phyloP scores from a whole-genome alignment of 2,113 vertebrate genomes.

The mouse (Mus musculus) region GRCm39 chr9:76058001-76058500 shows the following conservation, averaged over 20 bases:
- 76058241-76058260: not conserved
- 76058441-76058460: not conserved
- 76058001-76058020: not conserved
- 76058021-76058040: not conserved
- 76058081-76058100: not conserved
- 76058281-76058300: not conserved
- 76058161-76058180: conserved; percentile 10
- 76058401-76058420: not conserved
- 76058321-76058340: not conserved
- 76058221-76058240: not conserved
- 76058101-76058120: not conserved
- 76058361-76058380: not conserved
- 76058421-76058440: not conserved
- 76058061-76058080: not conserved
- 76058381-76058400: not conserved
- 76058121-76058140: not conserved
- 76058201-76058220: not conserved
- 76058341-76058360: not conserved
- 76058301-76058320: not conserved
- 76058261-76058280: not conserved
- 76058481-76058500: not conserved
- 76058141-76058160: conserved; percentile 1
- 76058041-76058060: not conserved
- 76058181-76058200: not conserved
- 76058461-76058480: not conserved